Evolutionary conservation across 2,113 vertebrate genomes (phyloP).

Genomic region (Tylochromis polylepis): DNA sequence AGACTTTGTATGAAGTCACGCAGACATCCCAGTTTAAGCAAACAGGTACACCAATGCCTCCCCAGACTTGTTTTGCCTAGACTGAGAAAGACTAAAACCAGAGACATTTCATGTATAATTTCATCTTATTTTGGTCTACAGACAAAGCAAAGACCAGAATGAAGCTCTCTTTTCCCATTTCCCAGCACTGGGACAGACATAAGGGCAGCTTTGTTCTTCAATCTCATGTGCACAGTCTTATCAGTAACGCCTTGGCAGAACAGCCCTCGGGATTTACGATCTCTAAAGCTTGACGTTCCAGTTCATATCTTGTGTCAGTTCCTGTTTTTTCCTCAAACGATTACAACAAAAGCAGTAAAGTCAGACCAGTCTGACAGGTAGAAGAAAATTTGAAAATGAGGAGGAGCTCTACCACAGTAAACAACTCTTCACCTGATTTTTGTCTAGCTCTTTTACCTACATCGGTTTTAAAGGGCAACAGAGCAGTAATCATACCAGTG

Average conservation of each 20-base stretch:
- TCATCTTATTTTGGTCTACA: not conserved
- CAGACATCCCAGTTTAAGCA: not conserved
- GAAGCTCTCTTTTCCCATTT: not conserved
- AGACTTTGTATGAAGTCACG: not conserved
- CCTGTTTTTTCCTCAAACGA: not conserved
- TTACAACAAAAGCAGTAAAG: not conserved
- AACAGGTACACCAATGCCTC: accelerated
- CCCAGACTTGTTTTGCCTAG: not conserved
- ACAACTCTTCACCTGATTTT: not conserved
- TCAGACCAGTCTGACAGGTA: constrained; percentile 10
- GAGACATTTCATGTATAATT: not conserved
- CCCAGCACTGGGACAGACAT: not conserved
- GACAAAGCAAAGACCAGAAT: no score
- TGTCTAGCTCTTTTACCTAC: accelerated
- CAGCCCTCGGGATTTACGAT: not conserved
- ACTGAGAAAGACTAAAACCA: not conserved
- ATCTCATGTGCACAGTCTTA: not conserved
- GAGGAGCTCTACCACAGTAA: not conserved
- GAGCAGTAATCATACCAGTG: not conserved
- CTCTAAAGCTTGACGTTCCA: not conserved
- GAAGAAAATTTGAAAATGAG: not conserved
- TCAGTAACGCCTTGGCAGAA: not conserved
- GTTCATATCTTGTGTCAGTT: not conserved
- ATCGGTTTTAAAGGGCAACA: not conserved
- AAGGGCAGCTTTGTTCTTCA: not conserved